These are phyloP conservation scores for Talpa occidentalis DNA, from an alignment of 2,113 vertebrate genomes.

Conservation along the genomic window DNA sequence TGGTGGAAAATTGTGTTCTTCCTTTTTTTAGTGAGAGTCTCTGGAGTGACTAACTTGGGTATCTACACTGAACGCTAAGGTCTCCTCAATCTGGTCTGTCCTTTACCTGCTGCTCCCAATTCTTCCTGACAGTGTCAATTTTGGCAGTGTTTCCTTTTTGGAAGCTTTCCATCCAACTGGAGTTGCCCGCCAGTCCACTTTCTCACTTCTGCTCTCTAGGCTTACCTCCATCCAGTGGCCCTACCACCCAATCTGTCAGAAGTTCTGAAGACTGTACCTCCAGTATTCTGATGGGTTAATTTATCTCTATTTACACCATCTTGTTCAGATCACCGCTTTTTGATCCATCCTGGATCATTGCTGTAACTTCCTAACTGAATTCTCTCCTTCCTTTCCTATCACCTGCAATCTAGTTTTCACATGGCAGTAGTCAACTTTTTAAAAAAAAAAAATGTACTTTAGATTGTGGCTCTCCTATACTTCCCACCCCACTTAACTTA, in stretches of 20 bases:
- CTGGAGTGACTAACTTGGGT: neutral
- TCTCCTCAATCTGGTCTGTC: neutral
- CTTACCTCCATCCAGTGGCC: neutral
- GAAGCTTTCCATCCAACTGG: neutral
- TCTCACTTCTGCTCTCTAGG: neutral
- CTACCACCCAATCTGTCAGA: neutral
- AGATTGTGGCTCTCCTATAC: neutral
- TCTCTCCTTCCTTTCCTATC: neutral
- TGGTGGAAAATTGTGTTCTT: neutral
- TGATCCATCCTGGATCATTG: neutral
- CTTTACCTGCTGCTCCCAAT: neutral
- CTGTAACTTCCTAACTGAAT: neutral
- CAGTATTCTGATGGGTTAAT: neutral
- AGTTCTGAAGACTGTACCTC: neutral
- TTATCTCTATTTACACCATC: neutral
- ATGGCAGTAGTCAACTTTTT: neutral
- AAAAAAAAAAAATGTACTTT: neutral
- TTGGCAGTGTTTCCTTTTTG: neutral
- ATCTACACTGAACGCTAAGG: neutral
- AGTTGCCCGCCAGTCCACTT: neutral
- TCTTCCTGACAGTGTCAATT: neutral
- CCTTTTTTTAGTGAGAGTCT: neutral
- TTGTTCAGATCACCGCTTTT: neutral
- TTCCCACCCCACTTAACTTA: neutral
- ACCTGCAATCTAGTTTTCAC: neutral